Conservation (phyloP, 2,888 invertebrate genomes). For the Aspidiotus rigidus region DNA sequence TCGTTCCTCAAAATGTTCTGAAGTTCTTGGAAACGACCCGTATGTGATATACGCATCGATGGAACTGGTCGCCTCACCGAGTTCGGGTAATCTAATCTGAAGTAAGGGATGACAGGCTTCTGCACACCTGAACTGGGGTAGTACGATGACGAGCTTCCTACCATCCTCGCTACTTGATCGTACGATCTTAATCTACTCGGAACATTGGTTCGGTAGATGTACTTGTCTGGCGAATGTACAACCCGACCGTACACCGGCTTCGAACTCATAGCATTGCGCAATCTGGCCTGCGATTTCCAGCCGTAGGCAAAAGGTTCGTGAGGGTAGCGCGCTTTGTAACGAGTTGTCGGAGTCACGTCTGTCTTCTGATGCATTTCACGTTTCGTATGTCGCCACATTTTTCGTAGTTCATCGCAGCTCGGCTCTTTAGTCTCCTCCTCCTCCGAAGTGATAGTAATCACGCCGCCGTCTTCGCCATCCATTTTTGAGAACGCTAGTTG, state of each 20-base stretch:
- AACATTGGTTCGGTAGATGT: constrained; percentile 23
- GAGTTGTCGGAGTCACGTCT: constrained; percentile 10
- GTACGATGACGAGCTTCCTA: constrained; percentile 9
- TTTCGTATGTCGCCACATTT: constrained; percentile 30
- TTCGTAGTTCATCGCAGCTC: constrained; percentile 29
- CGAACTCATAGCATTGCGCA: constrained; percentile 20
- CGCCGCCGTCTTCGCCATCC: not conserved
- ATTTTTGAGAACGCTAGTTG: constrained; percentile 21
- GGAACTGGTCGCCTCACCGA: constrained; percentile 8
- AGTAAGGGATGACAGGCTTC: constrained; percentile 4
- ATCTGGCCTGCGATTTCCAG: constrained; percentile 29
- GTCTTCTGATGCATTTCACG: constrained; percentile 32
- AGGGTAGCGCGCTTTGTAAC: constrained; percentile 2
- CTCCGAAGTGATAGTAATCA: not conserved
- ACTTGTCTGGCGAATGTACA: constrained; percentile 32
- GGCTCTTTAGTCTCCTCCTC: constrained; percentile 20
- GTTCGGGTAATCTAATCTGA: constrained; percentile 28
- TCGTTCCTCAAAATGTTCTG: constrained; percentile 23
- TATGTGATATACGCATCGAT: constrained; percentile 24
- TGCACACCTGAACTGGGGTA: not conserved
- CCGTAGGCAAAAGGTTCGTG: constrained; percentile 31
- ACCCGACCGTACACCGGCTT: constrained; percentile 31
- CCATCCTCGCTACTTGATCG: constrained; percentile 30
- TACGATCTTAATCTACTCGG: constrained; percentile 17
- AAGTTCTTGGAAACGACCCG: constrained; percentile 26